Base-by-base conservation (phyloP, 2,888 invertebrate species). In the Ichneumon xanthorius region DNA sequence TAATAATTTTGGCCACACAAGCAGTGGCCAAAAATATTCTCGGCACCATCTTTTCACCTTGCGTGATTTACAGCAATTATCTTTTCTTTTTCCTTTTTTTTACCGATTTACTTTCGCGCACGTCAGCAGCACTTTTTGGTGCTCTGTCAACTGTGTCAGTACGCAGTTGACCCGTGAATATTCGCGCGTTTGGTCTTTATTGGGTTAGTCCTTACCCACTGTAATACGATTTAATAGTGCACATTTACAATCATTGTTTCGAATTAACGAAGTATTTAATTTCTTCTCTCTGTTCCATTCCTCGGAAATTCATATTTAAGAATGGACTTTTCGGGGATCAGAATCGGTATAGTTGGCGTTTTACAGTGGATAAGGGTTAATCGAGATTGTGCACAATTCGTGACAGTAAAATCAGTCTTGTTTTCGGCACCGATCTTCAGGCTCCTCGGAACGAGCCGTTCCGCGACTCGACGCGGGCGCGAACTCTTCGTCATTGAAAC, bases 401-500 rank as follows among this genome's bases (percentile, higher is more conserved):
- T 82, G 85, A 78, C 83, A 80, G 50, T 72, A 53, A 14, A 45
- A 71, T 90, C 91, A 91, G 91, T 91, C 91, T 91, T 91, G 55
- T 75, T 88, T 84, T 88, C 81, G 86, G 87, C 87, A 89, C 85
- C 87, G 84, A 61, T 72, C 19, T 82, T 40, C 65, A 63, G 33
- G 30, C 58, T 78, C 58, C 55, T 30, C 78, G 70, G n/a, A 48
- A 37, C 73, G 58, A 37, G 37, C 40, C 33, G 40, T 40, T 58
- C 22, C 61, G 26, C 26, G 71, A 71, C 71, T 84, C 71, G 40
- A 40, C 70, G 40, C 53, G 65, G 19, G 77, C 1, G n/a, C 37
- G 11, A 73, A 68, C 22, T 14, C 6, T 80, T 84, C 84, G 86
- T 93, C 89, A 94, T 91, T 94, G 93, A 89, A 95, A 95, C 84